These are phyloP conservation scores for Aethina tumida DNA, from an alignment of 1,140 invertebrate species.

Conservation along the genomic window DNA sequence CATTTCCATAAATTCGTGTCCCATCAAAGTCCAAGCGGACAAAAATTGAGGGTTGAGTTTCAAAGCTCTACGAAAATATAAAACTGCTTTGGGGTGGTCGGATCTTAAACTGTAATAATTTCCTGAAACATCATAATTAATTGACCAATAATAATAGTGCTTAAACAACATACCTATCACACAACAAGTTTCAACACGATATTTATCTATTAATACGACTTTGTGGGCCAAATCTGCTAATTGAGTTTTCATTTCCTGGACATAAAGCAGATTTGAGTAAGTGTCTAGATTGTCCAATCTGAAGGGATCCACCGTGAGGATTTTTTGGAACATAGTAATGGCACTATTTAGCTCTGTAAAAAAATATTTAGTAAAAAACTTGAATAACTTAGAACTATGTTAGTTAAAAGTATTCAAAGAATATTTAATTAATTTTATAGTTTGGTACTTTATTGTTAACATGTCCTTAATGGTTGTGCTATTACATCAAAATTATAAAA, in stretches of 20 bases:
- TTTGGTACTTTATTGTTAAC: no score
- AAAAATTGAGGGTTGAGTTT: conserved; percentile 91
- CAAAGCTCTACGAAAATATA: conserved; percentile 93
- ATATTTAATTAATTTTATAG: no score
- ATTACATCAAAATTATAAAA: no score
- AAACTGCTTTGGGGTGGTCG: conserved; percentile 93
- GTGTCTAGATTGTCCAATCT: conserved; percentile 92
- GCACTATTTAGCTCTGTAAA: conserved; percentile 81
- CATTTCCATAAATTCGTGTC: conserved; percentile 98
- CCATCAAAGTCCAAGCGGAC: conserved; percentile 95
- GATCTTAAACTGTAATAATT: conserved; percentile 96
- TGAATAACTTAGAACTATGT: no score
- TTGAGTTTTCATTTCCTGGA: conserved; percentile 87
- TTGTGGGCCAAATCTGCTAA: conserved; percentile 88
- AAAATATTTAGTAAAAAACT: no score
- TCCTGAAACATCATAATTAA: conserved; percentile 46
- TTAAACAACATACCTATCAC: conserved; percentile 78
- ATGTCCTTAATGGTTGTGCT: no score
- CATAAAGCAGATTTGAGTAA: conserved; percentile 93
- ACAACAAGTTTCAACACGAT: conserved; percentile 94
- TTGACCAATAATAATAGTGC: no score
- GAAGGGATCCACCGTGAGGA: conserved; percentile 82
- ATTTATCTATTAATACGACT: conserved; percentile 91
- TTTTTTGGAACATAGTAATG: conserved; percentile 69
- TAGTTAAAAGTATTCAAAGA: no score